Base-by-base conservation (phyloP, 2,888 invertebrate genomes). In the Archaeoteleia sp. region DNA sequence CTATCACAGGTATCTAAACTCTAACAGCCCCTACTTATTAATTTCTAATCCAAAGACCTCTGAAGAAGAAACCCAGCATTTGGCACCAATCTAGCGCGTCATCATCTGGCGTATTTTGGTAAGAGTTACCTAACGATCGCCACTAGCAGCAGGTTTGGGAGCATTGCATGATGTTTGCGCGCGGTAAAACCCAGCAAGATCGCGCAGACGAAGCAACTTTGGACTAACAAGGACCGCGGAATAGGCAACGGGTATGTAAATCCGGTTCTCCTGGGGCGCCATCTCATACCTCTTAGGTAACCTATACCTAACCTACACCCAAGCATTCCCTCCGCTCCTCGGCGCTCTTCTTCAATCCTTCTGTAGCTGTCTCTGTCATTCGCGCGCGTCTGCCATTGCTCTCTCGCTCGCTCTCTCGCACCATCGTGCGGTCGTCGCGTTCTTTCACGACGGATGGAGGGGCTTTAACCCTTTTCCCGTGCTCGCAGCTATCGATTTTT, bases 391-490 rank as follows among this genome's bases (percentile, higher is more conserved):
- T 25, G 9, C 43, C 12, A 12, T 35, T 55, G 45, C 42, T 61
- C 42, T 48, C 42, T 58, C 63, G 29, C 34, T 73, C 72, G 43
- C 29, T 39, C 77, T 78, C 78, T 76, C 74, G 68, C 74, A 65
- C 71, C 73, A 75, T 73, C 74, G 74, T 76, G 66, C 67, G 62
- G 65, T 55, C 77, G 74, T 66, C 67, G 73, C 70, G 74, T 68
- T 72, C 61, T 62, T 55, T 43, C 46, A 30, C 67, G 40, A 49
- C 73, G 67, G 71, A 72, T 75, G 76, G 74, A 76, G 78, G 76
- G 78, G 78, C 81, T 83, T 81, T 83, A 83, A 83, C 83, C 83
- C 83, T 83, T 83, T 82, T 81, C 78, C 78, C 79, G 78, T 63
- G 73, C 73, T 72, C 71, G 68, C 76, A 75, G 78, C 78, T 83